Evolutionary conservation across 2,113 vertebrate genomes (phyloP).

Genomic region (Hiodon alosoides): DNA sequence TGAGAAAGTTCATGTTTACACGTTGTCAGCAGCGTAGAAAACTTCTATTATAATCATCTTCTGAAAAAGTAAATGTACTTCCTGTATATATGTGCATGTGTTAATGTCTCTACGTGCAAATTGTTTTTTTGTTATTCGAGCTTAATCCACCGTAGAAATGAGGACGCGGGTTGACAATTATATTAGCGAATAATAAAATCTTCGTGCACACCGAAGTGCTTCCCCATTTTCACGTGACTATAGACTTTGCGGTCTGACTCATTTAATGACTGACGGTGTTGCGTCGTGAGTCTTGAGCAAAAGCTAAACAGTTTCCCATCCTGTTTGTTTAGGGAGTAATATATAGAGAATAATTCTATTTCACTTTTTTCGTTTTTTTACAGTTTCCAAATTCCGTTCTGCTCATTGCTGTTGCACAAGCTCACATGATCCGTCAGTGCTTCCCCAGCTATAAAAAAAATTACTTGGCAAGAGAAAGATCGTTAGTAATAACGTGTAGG

Average conservation of each 20-base stretch:
- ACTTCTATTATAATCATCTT: too few species aligned
- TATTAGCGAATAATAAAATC: constrained; percentile 18
- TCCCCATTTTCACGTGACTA: constrained; percentile 52
- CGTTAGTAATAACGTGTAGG: constrained; percentile 35
- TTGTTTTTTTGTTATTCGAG: neutral
- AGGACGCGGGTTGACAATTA: constrained; percentile 12
- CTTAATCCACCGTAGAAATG: constrained; percentile 25
- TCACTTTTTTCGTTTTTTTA: too few species aligned
- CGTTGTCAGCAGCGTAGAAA: too few species aligned
- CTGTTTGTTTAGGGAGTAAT: constrained; percentile 24
- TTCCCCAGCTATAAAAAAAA: constrained; percentile 33
- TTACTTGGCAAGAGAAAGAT: constrained; percentile 17
- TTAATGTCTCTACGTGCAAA: neutral
- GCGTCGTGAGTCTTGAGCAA: constrained; percentile 48
- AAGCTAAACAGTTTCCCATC: constrained; percentile 46
- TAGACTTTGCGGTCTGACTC: constrained; percentile 53
- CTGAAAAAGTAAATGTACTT: too few species aligned
- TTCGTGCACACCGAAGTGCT: constrained; percentile 6
- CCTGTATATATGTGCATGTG: neutral
- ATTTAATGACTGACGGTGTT: constrained; percentile 52
- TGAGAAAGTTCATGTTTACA: neutral
- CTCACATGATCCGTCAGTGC: constrained; percentile 34
- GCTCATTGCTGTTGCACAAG: constrained; percentile 29
- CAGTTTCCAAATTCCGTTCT: neutral
- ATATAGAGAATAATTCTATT: neutral